A percentile compares a stretch with the other conserved stretches of the same genome.
These are phyloP conservation scores for Julus scandinavius DNA, from an alignment of 2,888 invertebrate genomes.

Conservation along the genomic window DNA sequence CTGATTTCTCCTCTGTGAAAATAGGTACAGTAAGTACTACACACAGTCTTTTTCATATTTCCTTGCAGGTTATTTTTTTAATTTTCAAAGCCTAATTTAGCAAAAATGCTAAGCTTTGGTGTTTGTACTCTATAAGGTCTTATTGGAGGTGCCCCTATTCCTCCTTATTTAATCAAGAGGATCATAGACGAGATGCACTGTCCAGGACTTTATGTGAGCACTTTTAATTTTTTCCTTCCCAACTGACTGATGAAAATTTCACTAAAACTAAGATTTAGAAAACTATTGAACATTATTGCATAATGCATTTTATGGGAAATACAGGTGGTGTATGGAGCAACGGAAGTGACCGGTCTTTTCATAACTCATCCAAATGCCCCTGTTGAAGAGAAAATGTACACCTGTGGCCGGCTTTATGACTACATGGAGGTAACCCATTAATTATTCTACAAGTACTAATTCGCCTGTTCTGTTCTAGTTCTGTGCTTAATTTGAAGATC, in stretches of 20 bases:
- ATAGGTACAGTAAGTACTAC: background rate
- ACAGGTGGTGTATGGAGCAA: slow-evolving; percentile 5
- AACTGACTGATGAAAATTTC: no score
- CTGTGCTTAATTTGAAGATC: no score
- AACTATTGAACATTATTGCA: no score
- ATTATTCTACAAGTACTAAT: no score
- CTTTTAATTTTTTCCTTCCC: background rate
- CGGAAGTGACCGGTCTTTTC: background rate
- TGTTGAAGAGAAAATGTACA: background rate
- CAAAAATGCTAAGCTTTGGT: background rate
- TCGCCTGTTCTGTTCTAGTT: no score
- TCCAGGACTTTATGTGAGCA: slow-evolving; percentile 26
- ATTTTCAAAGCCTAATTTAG: background rate
- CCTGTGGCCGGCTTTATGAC: background rate
- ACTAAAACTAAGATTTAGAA: no score
- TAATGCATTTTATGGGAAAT: no score
- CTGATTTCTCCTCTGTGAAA: slow-evolving; percentile 53
- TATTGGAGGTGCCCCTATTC: slow-evolving; percentile 2
- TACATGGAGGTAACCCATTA: background rate
- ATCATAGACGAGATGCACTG: slow-evolving; percentile 24
- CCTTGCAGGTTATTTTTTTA: background rate
- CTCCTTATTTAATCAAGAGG: background rate
- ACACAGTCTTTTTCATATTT: background rate
- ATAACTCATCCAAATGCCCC: background rate
- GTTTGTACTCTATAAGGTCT: background rate